These are phyloP conservation scores for Drosophila nikananu DNA, from an alignment of 1,140 invertebrate genomes.

Conservation along the genomic window DNA sequence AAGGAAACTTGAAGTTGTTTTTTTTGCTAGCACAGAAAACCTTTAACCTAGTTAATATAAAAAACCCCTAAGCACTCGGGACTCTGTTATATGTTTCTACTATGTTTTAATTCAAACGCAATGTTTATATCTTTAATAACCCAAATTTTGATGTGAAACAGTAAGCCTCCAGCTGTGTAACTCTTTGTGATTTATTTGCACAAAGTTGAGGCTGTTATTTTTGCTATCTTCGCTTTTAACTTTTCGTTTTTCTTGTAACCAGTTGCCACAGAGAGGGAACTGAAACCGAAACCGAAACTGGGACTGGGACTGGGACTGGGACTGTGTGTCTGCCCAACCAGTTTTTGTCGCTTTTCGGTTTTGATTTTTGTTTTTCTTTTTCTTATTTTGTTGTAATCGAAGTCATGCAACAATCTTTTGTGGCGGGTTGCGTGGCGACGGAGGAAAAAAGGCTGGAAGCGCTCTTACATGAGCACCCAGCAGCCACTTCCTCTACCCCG, in stretches of 20 bases:
- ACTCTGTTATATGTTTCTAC: not conserved
- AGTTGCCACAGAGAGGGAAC: slow-evolving; percentile 44
- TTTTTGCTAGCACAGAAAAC: not conserved
- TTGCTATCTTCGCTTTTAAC: slow-evolving; percentile 28
- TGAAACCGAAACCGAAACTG: not conserved
- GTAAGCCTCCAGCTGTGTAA: not conserved
- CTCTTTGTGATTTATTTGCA: slow-evolving; percentile 49
- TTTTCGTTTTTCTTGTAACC: slow-evolving; percentile 43
- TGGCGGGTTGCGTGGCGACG: slow-evolving; percentile 20
- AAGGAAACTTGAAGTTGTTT: too few relatives aligned
- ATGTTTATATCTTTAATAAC: not conserved
- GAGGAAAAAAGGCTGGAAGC: slow-evolving; percentile 27
- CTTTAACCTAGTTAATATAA: rapidly evolving
- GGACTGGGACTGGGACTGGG: slow-evolving; percentile 12
- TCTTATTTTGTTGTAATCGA: slow-evolving; percentile 10
- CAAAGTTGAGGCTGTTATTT: slow-evolving; percentile 34
- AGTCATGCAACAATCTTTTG: slow-evolving; percentile 41
- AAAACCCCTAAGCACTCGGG: not conserved
- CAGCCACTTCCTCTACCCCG: slow-evolving; percentile 15
- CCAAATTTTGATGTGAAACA: not conserved
- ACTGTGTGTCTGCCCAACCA: slow-evolving; percentile 37
- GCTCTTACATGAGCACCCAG: slow-evolving; percentile 35
- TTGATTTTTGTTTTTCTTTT: not conserved
- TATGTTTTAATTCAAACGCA: not conserved
- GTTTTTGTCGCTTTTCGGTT: slow-evolving; percentile 22